phyloP scores from a whole-genome alignment of 2,113 vertebrate genomes.

The Crotalus viridis region DNA sequence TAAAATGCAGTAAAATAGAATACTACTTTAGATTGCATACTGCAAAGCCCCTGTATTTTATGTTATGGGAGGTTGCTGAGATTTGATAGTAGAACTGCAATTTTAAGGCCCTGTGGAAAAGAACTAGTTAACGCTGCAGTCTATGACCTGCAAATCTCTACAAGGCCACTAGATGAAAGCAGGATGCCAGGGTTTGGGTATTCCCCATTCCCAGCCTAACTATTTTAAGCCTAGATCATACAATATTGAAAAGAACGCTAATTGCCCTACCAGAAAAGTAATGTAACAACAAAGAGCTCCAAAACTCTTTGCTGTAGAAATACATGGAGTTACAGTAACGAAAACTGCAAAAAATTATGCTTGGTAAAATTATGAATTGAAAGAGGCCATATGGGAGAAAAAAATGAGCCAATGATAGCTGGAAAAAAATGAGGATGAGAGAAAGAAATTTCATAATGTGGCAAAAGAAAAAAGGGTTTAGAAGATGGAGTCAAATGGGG shows the following conservation, averaged over 20 bases:
- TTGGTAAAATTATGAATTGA: not conserved
- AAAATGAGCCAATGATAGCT: not conserved
- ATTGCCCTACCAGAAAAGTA: not conserved
- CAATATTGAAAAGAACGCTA: not conserved
- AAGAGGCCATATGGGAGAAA: not conserved
- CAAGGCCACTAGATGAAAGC: not conserved
- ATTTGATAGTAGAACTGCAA: not conserved
- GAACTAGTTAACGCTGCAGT: not conserved
- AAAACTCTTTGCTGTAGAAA: not conserved
- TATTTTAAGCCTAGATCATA: not conserved
- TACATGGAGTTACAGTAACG: not conserved
- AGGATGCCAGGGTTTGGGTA: not conserved
- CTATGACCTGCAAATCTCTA: not conserved
- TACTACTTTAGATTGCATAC: not conserved
- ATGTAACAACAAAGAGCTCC: not conserved
- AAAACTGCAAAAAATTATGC: not conserved
- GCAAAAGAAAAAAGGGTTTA: too few species aligned
- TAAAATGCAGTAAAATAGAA: slow-evolving; percentile 1
- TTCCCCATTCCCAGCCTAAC: not conserved
- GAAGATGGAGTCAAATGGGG: too few species aligned
- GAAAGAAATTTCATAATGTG: too few species aligned
- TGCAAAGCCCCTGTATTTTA: not conserved
- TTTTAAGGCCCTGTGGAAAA: not conserved
- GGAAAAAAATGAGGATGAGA: not conserved
- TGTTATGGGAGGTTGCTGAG: not conserved